These are phyloP conservation scores for Pluvianellus socialis DNA, from an alignment of 2,113 vertebrate species.

Conservation along the genomic window DNA sequence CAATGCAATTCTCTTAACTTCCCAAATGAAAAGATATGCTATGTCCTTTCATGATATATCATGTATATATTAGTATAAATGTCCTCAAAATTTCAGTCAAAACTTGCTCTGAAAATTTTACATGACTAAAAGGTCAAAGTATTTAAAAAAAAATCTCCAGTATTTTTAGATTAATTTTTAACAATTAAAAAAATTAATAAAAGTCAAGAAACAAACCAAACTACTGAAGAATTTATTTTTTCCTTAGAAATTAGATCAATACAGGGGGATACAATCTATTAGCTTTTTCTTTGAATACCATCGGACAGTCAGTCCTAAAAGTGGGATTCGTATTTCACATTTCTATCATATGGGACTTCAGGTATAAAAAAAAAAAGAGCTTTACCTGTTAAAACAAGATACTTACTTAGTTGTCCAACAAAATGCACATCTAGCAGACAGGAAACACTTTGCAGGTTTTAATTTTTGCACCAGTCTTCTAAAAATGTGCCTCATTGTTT, in stretches of 20 bases:
- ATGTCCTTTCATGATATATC: neutral
- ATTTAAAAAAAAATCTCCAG: neutral
- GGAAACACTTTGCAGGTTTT: neutral
- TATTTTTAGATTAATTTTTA: neutral
- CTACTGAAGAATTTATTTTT: neutral
- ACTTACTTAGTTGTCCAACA: neutral
- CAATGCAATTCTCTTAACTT: neutral
- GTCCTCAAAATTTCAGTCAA: neutral
- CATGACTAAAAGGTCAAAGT: neutral
- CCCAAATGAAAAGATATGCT: neutral
- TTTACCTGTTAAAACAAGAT: neutral
- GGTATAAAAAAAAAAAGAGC: neutral
- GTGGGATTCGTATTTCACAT: neutral
- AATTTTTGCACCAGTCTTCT: neutral
- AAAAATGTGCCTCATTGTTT: neutral
- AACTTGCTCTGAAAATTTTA: neutral
- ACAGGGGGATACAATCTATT: neutral
- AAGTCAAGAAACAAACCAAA: neutral
- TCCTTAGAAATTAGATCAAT: neutral
- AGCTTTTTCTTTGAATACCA: neutral
- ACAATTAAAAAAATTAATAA: neutral
- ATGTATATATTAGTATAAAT: neutral
- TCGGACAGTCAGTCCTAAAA: neutral
- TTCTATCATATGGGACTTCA: neutral
- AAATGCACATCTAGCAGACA: neutral